Percentiles rank a stretch among this genome's conserved stretches.
Evolutionary conservation across 2,797 vertebrate genomes (phyloP).

Genomic region (Pelodytes ibericus): DNA sequence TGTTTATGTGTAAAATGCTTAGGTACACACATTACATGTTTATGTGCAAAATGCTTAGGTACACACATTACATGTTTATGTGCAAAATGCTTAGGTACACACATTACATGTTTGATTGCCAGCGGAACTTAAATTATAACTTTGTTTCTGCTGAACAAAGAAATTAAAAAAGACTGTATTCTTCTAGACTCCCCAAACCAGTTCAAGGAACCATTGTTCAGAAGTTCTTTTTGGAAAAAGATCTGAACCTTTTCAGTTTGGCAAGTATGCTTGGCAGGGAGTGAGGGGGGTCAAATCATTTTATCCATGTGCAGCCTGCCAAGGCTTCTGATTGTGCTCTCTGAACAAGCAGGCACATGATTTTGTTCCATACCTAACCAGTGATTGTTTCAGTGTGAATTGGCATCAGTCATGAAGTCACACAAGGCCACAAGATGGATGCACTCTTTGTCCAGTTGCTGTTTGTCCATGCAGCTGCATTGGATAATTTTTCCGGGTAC

Average conservation of each 20-base stretch:
- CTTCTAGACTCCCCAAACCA: constrained; percentile 19
- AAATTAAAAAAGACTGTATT: constrained; percentile 12
- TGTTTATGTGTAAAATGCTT: too few relatives aligned
- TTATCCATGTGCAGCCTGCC: constrained; percentile 7
- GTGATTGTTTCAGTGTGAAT: constrained; percentile 16
- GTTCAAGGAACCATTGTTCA: constrained; percentile 38
- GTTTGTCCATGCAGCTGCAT: too few relatives aligned
- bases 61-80: too few relatives aligned
- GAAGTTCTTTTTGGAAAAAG: constrained; percentile 37
- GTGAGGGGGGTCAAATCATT: constrained; percentile 22
- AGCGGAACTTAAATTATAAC: background rate
- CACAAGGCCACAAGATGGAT: constrained; percentile 29
- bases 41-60: too few relatives aligned
- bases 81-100: too few relatives aligned
- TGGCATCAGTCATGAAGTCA: constrained; percentile 45
- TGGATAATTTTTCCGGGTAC: too few relatives aligned
- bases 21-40: too few relatives aligned
- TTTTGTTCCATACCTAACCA: constrained; percentile 21
- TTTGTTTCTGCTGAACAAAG: constrained; percentile 9
- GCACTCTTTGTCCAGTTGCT: background rate
- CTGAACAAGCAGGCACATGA: constrained; percentile 50
- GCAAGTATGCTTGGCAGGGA: constrained; percentile 17
- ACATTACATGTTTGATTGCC: background rate
- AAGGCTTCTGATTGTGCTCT: constrained; percentile 42
- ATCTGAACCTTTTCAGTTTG: constrained; percentile 31